Base-by-base conservation (phyloP, 2,888 invertebrate species). In the Apotomis capreana region DNA sequence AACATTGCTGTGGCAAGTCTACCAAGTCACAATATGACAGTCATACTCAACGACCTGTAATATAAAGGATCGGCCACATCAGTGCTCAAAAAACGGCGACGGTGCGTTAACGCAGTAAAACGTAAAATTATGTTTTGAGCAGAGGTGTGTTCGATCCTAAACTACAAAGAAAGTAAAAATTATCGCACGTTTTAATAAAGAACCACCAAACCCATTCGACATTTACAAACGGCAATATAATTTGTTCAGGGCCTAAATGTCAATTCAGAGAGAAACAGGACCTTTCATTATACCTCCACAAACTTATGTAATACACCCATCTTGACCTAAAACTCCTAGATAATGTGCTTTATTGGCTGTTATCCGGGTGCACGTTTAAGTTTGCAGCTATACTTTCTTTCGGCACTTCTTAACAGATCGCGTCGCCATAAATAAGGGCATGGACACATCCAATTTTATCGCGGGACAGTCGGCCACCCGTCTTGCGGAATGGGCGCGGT, bases 401-500 rank as follows among this genome's bases (percentile, higher is more conserved):
- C 71, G 71, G 71, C 67, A 71, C 54, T 71, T 70, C 70, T 70
- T 71, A 71, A 71, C 71, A 71, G 71, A 71, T 71, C 62, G 71
- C 46, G 57, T n/a, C 10, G 46, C 64, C 59, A 69, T 73, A 73
- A 73, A 73, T 73, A 73, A 68, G 15, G 69, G 69, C 69, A 69
- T 64, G 69, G 72, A 73, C 72, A 73, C 64, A 73, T 73, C 72
- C 72, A 73, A 73, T 73, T 73, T 73, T 73, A 73, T 73, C 72
- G 72, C 68, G 69, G 64, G 72, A 69, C 72, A 69, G 46, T 73
- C 69, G 63, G 72, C 72, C 69, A 73, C 64, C 37, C 63, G 72
- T 69, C 72, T 69, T 72, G 68, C 10, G 72, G 63, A 72, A 71
- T 67, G 72, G 72, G 61, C 37, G 5, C 63, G 63, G 49, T 69